Conservation (phyloP, 2,797 vertebrate genomes). For the Coregonus suidteri region DNA sequence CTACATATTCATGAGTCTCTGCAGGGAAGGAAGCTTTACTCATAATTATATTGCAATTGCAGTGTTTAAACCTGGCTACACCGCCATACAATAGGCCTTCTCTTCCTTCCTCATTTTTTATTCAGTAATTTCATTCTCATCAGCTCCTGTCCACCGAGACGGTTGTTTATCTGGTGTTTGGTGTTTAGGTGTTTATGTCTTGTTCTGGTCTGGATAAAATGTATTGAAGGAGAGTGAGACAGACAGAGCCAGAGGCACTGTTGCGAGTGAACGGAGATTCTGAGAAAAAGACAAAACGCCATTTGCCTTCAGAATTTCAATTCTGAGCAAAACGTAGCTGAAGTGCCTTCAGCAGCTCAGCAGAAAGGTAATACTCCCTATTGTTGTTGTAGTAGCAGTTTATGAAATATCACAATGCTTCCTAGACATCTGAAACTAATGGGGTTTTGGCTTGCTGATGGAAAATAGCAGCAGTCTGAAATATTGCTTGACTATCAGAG, state of each 20-base stretch:
- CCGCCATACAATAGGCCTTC: constrained; percentile 5
- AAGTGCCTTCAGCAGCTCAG: background rate
- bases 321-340: background rate
- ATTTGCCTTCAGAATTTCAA: constrained; percentile 19
- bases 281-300: background rate
- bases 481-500: constrained; percentile 32
- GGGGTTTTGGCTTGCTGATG: constrained; percentile 28
- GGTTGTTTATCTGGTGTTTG: constrained; percentile 33
- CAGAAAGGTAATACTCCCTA: background rate
- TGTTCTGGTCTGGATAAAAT: constrained; percentile 21
- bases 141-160: constrained; percentile 24
- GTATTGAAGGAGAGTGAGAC: background rate
- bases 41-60: constrained; percentile 36
- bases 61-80: constrained; percentile 15
- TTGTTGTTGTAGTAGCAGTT: constrained; percentile 36
- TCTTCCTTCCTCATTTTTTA: constrained; percentile 4
- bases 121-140: constrained; percentile 32
- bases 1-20: constrained; percentile 38
- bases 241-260: background rate
- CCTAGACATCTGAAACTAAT: constrained; percentile 20
- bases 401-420: constrained; percentile 6
- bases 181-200: constrained; percentile 27
- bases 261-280: background rate
- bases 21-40: constrained; percentile 29
- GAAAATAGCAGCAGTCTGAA: constrained; percentile 30